phyloP scores from a whole-genome alignment of 2,113 vertebrate species.

The Triplophysa rosa region DNA sequence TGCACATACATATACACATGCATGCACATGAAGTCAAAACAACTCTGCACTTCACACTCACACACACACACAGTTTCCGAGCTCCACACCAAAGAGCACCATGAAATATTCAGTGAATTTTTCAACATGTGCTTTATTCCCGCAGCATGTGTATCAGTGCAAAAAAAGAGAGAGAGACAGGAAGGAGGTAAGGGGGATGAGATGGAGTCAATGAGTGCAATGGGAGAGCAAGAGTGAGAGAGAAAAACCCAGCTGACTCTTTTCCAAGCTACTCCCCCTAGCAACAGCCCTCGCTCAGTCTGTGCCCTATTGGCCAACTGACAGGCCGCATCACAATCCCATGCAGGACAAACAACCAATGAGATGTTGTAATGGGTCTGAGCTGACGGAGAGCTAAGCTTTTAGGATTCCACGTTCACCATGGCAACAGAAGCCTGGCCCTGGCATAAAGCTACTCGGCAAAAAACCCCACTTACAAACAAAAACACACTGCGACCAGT shows the following conservation, averaged over 20 bases:
- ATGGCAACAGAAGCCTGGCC: constrained; percentile 77
- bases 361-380: constrained; percentile 38
- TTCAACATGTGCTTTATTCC: constrained; percentile 74
- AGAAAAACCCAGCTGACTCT: constrained; percentile 72
- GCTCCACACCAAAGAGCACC: constrained; percentile 57
- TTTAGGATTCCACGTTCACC: constrained; percentile 76
- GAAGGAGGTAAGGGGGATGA: constrained; percentile 52
- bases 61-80: background rate
- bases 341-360: constrained; percentile 72
- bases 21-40: constrained; percentile 15
- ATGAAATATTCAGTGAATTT: constrained; percentile 78
- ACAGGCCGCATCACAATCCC: constrained; percentile 73
- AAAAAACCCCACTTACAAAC: constrained; percentile 3
- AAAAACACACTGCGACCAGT: background rate
- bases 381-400: constrained; percentile 60
- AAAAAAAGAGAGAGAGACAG: constrained; percentile 54
- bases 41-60: constrained; percentile 24
- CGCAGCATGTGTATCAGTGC: constrained; percentile 67
- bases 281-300: constrained; percentile 74
- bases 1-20: constrained; percentile 5
- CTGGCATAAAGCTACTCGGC: constrained; percentile 60
- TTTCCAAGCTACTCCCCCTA: constrained; percentile 78
- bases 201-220: constrained; percentile 75
- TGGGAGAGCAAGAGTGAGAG: constrained; percentile 62
- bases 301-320: constrained; percentile 71